A percentile compares a stretch with the other conserved stretches of the same genome.
phyloP scores from a whole-genome alignment of 2,797 vertebrate species.

The Ficedula albicollis region DNA sequence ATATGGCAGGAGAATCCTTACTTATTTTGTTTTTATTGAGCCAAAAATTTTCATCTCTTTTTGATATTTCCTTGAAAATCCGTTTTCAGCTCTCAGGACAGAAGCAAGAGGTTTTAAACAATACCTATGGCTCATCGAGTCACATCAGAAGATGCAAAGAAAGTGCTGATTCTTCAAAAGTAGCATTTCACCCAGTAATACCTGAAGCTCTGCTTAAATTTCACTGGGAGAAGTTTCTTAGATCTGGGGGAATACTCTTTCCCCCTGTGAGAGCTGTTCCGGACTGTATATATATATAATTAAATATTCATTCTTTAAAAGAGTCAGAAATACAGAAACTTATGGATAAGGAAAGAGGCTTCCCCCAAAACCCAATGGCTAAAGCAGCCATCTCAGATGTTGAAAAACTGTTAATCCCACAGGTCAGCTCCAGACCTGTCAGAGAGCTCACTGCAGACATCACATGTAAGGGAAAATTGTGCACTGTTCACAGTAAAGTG shows the following conservation, averaged over 20 bases:
- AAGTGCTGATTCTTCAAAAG: background rate
- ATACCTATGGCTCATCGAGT: background rate
- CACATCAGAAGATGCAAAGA: background rate
- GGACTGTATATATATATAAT: background rate
- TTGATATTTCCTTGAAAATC: background rate
- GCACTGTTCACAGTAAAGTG: background rate
- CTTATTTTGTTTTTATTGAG: background rate
- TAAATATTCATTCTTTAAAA: background rate
- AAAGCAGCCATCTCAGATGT: background rate
- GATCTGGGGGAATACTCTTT: background rate
- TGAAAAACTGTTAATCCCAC: background rate
- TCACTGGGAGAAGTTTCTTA: background rate
- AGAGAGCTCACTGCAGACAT: accelerated
- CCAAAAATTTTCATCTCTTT: background rate
- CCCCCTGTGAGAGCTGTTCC: background rate
- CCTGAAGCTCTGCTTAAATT: background rate
- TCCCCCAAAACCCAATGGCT: background rate
- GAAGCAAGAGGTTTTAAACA: background rate
- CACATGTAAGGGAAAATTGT: background rate
- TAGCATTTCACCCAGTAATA: background rate
- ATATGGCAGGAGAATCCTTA: background rate
- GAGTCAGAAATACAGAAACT: background rate
- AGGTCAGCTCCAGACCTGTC: background rate
- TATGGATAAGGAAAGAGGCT: background rate
- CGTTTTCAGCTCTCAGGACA: background rate